Evolutionary conservation across 2,888 invertebrate genomes (phyloP).

Genomic region (Andricus curvator): DNA sequence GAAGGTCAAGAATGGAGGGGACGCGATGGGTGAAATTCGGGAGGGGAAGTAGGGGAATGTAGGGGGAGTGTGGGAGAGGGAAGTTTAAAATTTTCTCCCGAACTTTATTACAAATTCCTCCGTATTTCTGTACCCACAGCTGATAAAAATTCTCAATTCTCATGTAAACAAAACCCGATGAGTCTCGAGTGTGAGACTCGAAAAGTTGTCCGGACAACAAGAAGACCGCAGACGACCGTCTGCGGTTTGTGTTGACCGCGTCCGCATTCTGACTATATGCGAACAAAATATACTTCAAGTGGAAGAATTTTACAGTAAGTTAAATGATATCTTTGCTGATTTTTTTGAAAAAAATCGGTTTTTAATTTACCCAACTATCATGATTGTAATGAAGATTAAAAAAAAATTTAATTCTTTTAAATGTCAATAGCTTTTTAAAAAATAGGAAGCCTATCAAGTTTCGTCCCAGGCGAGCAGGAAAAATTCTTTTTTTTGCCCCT

Average conservation of each 20-base stretch:
- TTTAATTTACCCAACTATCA: too few relatives aligned
- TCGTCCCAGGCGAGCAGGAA: too few relatives aligned
- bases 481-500: too few relatives aligned
- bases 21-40: too few relatives aligned
- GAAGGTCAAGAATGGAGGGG: too few relatives aligned
- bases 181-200: conserved; percentile 42
- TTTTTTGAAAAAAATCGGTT: too few relatives aligned
- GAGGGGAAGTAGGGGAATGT: too few relatives aligned
- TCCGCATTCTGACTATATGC: conserved; percentile 58
- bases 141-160: background rate
- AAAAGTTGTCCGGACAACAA: conserved; percentile 56
- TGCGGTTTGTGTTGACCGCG: conserved; percentile 62
- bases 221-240: conserved; percentile 66
- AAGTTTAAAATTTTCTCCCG: background rate
- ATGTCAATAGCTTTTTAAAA: too few relatives aligned
- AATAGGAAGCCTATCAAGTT: too few relatives aligned
- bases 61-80: too few relatives aligned
- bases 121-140: background rate
- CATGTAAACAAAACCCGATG: conserved; percentile 26
- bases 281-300: conserved; percentile 5
- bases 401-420: too few relatives aligned
- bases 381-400: too few relatives aligned
- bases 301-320: background rate
- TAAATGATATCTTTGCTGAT: background rate
- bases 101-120: background rate